phyloP scores from a whole-genome alignment of 2,888 invertebrate genomes.

The Eurois occulta region DNA sequence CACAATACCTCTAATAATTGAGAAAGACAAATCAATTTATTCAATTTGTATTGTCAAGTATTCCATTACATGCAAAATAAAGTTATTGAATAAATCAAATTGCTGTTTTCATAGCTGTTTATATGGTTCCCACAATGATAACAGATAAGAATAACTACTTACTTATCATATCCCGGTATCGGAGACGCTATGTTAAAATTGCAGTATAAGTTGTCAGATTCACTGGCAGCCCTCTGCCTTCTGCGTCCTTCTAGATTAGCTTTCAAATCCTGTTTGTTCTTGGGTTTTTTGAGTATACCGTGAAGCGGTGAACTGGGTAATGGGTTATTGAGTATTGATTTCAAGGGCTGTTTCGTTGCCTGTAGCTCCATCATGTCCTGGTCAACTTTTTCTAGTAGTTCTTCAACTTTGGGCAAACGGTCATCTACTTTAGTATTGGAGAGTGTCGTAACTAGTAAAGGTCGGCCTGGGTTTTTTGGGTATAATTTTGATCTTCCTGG shows the following conservation, averaged over 20 bases:
- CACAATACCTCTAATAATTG: conserved; percentile 34
- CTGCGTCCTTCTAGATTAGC: conserved; percentile 81
- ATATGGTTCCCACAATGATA: conserved; percentile 34
- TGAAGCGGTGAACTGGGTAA: conserved; percentile 82
- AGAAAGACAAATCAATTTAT: conserved; percentile 45
- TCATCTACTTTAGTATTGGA: conserved; percentile 86
- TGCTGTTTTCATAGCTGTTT: conserved; percentile 37
- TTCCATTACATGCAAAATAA: conserved; percentile 48
- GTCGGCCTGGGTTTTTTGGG: conserved; percentile 82
- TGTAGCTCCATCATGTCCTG: conserved; percentile 85
- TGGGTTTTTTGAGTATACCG: conserved; percentile 87
- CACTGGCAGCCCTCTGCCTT: conserved; percentile 87
- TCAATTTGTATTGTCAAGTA: conserved; percentile 34
- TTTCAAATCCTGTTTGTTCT: conserved; percentile 81
- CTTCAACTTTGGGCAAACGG: conserved; percentile 87
- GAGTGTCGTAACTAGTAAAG: conserved; percentile 82
- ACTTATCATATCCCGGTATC: conserved; percentile 85
- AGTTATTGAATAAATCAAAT: conserved; percentile 44
- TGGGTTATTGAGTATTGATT: conserved; percentile 88
- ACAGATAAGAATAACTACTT: conserved; percentile 60
- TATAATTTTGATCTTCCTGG: conserved; percentile 82
- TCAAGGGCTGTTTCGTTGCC: conserved; percentile 83
- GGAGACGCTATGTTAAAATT: conserved; percentile 79
- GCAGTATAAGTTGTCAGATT: conserved; percentile 86
- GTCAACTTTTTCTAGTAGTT: conserved; percentile 85